phyloP scores from a whole-genome alignment of 2,888 invertebrate genomes.

The Plemyria rubiginata region DNA sequence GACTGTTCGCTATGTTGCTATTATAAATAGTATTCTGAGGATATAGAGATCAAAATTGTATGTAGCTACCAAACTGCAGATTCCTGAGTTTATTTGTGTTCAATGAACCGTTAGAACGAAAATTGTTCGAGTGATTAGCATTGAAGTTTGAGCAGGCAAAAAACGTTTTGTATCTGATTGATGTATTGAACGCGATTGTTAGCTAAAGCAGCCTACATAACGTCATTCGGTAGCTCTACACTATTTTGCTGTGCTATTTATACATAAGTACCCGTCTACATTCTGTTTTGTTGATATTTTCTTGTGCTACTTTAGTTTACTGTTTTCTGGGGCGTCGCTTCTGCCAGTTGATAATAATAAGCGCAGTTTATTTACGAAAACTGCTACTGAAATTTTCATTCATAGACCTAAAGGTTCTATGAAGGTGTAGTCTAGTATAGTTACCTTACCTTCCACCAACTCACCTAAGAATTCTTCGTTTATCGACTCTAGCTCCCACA shows the following conservation, averaged over 20 bases:
- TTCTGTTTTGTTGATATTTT: slow-evolving; percentile 34
- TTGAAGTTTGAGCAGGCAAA: slow-evolving; percentile 21
- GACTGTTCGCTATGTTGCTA: slow-evolving; percentile 43
- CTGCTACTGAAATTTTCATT: slow-evolving; percentile 21
- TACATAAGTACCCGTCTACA: slow-evolving; percentile 23
- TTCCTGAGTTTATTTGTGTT: slow-evolving; percentile 52
- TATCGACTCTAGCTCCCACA: slow-evolving; percentile 21
- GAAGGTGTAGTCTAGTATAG: too few species aligned
- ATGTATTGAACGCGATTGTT: slow-evolving; percentile 30
- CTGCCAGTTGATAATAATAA: slow-evolving; percentile 28
- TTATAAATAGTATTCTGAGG: slow-evolving; percentile 43
- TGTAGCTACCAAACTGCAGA: slow-evolving; percentile 39
- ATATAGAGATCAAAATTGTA: slow-evolving; percentile 43
- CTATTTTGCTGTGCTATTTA: slow-evolving; percentile 27
- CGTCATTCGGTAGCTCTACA: slow-evolving; percentile 18
- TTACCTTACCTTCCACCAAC: too few species aligned
- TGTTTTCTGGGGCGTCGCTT: slow-evolving; percentile 31
- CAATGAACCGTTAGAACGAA: slow-evolving; percentile 58
- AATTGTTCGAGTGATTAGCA: slow-evolving; percentile 52
- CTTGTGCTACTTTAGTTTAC: slow-evolving; percentile 31
- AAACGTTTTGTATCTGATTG: slow-evolving; percentile 29
- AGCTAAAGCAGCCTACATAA: slow-evolving; percentile 21
- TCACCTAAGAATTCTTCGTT: too few species aligned
- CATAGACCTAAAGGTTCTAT: too few species aligned
- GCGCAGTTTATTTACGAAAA: slow-evolving; percentile 27